Percentiles rank a stretch among this genome's conserved stretches.
Evolutionary conservation across 2,888 invertebrate species (phyloP).

Genomic region (Drosophila nr. perissopoda): DNA sequence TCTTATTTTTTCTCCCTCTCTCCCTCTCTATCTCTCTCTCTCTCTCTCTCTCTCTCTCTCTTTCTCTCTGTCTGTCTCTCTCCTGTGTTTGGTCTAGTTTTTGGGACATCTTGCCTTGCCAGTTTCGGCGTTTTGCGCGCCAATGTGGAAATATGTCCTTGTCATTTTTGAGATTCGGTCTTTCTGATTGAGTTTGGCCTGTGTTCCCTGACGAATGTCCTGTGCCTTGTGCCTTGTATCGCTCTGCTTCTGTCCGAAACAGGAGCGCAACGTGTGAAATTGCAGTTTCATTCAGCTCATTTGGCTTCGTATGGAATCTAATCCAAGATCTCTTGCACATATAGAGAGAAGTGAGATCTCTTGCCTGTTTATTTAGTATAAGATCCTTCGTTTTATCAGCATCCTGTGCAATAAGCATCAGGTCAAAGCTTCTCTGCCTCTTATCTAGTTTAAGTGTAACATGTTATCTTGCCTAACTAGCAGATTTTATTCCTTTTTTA

Average conservation of each 20-base stretch:
- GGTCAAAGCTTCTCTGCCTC: background rate
- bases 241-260: constrained; percentile 37
- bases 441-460: too few relatives aligned
- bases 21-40: background rate
- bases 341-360: background rate
- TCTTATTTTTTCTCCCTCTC: background rate
- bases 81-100: constrained; percentile 18
- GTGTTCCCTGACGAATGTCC: background rate
- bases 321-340: background rate
- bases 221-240: constrained; percentile 4
- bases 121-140: constrained; percentile 59
- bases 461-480: too few relatives aligned
- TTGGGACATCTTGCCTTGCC: constrained; percentile 62
- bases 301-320: background rate
- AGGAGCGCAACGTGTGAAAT: constrained; percentile 29
- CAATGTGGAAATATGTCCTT: constrained; percentile 40
- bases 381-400: background rate
- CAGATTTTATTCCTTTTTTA: too few relatives aligned
- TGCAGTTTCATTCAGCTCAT: constrained; percentile 18
- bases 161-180: background rate
- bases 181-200: background rate
- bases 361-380: background rate
- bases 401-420: background rate
- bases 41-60: background rate
- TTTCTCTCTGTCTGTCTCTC: background rate